Percentiles rank a stretch among this genome's conserved stretches.
phyloP scores from a whole-genome alignment of 2,797 vertebrate species.

The Sparidentex hasta region DNA sequence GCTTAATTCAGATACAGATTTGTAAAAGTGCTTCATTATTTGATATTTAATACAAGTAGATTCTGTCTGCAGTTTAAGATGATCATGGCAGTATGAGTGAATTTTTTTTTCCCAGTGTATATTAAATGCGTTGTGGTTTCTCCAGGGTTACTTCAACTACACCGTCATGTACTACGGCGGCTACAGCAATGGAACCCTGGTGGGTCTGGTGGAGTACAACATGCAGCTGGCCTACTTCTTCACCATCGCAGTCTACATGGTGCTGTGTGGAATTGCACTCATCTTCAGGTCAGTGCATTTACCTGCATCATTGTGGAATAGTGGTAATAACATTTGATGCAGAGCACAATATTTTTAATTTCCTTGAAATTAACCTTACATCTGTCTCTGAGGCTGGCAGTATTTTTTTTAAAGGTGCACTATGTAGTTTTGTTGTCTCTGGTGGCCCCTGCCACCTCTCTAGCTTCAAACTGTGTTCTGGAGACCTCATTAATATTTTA shows the following conservation, averaged over 20 bases:
- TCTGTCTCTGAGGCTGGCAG: not conserved
- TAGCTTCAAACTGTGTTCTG: no score
- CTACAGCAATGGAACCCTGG: constrained; percentile 88
- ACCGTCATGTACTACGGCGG: constrained; percentile 95
- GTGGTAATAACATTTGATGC: not conserved
- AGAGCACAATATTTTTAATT: not conserved
- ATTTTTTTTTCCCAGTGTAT: not conserved
- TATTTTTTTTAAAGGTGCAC: no score
- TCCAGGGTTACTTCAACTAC: constrained; percentile 92
- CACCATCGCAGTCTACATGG: constrained; percentile 90
- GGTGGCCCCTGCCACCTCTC: no score
- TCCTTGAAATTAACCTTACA: not conserved
- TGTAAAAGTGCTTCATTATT: not conserved
- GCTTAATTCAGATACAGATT: not conserved
- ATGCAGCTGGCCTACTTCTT: constrained; percentile 97
- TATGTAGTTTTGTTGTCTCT: no score
- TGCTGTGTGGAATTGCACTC: constrained; percentile 90
- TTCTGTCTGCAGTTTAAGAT: not conserved
- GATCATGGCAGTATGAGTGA: no score
- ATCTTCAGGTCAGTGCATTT: constrained; percentile 89
- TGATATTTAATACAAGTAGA: not conserved
- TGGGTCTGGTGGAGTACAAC: constrained; percentile 82
- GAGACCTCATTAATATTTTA: no score
- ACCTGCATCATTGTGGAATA: not conserved
- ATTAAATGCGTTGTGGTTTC: constrained; percentile 16